Evolutionary conservation across 2,888 invertebrate genomes (phyloP).

Genomic region (Tridacna gigas): DNA sequence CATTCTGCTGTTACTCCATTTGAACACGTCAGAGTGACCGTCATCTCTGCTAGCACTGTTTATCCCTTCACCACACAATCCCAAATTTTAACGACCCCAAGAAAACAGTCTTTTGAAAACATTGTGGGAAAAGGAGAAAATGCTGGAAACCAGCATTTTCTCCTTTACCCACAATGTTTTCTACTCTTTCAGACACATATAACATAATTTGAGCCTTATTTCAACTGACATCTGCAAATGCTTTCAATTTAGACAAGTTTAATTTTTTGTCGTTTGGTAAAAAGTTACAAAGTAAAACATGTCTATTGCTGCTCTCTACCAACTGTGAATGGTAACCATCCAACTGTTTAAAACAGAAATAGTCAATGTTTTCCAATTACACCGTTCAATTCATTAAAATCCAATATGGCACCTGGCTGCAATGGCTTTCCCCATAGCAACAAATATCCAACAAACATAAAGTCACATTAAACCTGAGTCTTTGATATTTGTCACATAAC

Average conservation of each 20-base stretch:
- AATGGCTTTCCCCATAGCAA: slow-evolving; percentile 20
- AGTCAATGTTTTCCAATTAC: not conserved
- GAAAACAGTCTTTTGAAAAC: too few species aligned
- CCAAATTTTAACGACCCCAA: too few species aligned
- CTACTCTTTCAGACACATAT: too few species aligned
- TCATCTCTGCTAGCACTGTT: not conserved
- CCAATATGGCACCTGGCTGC: slow-evolving; percentile 21
- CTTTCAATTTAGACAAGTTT: too few species aligned
- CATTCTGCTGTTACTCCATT: not conserved
- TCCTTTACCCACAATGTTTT: too few species aligned
- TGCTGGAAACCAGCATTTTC: too few species aligned
- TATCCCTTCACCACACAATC: too few species aligned
- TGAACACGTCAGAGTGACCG: not conserved
- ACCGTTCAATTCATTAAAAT: slow-evolving; percentile 7
- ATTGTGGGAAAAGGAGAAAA: too few species aligned
- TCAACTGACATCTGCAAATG: too few species aligned
- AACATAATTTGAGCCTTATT: too few species aligned
- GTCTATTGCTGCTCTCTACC: not conserved
- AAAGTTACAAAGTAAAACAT: too few species aligned
- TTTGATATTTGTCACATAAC: slow-evolving; percentile 24
- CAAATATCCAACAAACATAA: slow-evolving; percentile 17
- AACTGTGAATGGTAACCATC: not conserved
- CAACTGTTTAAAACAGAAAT: slow-evolving; percentile 22
- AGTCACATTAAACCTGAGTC: slow-evolving; percentile 24
- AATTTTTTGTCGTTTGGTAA: too few species aligned